Evolutionary conservation across 1,140 invertebrate species (phyloP).

Genomic region (Ceratina calcarata): DNA sequence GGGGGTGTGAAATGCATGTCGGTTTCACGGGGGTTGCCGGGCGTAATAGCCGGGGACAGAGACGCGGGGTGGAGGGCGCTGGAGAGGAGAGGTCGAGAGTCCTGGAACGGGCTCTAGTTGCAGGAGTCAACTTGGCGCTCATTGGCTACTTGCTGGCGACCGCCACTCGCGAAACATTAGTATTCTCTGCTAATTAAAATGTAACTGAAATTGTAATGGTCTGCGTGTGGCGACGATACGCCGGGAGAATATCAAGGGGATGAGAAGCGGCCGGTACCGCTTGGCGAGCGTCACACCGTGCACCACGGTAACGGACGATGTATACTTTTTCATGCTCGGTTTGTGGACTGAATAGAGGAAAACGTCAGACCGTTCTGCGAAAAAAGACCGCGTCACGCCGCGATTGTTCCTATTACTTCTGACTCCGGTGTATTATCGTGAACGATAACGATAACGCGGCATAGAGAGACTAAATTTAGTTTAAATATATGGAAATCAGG

Average conservation of each 20-base stretch:
- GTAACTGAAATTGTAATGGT: slow-evolving; percentile 64
- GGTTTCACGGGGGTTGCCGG: slow-evolving; percentile 52
- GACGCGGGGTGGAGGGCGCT: slow-evolving; percentile 2
- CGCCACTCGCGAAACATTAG: slow-evolving; percentile 63
- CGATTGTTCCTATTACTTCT: slow-evolving; percentile 44
- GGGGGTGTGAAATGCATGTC: slow-evolving; percentile 48
- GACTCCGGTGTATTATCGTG: slow-evolving; percentile 7
- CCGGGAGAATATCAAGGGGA: neutral
- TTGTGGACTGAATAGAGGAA: slow-evolving; percentile 53
- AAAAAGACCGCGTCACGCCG: slow-evolving; percentile 35
- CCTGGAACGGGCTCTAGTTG: slow-evolving; percentile 51
- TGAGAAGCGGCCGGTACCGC: slow-evolving; percentile 1
- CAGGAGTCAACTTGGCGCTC: slow-evolving; percentile 56
- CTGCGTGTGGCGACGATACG: slow-evolving; percentile 43
- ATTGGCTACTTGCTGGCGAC: slow-evolving; percentile 60
- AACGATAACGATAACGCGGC: neutral
- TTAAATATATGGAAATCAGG: slow-evolving; percentile 3
- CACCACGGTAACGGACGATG: slow-evolving; percentile 35
- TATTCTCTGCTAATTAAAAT: slow-evolving; percentile 66
- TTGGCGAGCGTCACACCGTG: slow-evolving; percentile 40
- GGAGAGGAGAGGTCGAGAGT: slow-evolving; percentile 28
- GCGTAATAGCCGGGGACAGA: slow-evolving; percentile 22
- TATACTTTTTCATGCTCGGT: slow-evolving; percentile 54
- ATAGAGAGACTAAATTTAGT: neutral
- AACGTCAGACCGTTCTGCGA: slow-evolving; percentile 48